phyloP scores from a whole-genome alignment of 2,797 vertebrate genomes.

The Nannoperca obscura region DNA sequence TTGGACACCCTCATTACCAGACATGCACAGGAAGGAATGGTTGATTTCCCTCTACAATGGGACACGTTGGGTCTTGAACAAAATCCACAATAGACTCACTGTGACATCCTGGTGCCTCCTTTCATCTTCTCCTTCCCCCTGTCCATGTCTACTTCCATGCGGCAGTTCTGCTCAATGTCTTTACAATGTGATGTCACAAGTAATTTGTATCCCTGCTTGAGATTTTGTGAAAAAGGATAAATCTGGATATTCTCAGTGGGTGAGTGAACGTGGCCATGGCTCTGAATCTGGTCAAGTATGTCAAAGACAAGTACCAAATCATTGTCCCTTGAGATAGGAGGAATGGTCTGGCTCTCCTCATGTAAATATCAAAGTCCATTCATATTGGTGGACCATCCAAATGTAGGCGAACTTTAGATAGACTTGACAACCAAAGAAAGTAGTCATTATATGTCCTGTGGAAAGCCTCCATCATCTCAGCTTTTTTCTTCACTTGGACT shows the following conservation, averaged over 20 bases:
- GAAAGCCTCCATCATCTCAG: slow-evolving; percentile 38
- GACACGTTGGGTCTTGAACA: slow-evolving; percentile 54
- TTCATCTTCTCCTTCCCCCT: slow-evolving; percentile 63
- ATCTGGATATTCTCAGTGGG: slow-evolving; percentile 76
- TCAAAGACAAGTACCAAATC: slow-evolving; percentile 70
- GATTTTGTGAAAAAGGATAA: slow-evolving; percentile 60
- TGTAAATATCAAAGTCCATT: slow-evolving; percentile 57
- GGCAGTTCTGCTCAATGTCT: slow-evolving; percentile 71
- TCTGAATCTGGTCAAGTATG: slow-evolving; percentile 67
- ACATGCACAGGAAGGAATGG: slow-evolving; percentile 65
- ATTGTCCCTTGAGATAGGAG: slow-evolving; percentile 59
- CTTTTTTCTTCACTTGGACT: slow-evolving; percentile 47
- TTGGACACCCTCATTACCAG: slow-evolving; percentile 72
- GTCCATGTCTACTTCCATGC: slow-evolving; percentile 48
- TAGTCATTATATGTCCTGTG: slow-evolving; percentile 40
- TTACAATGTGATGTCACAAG: slow-evolving; percentile 66
- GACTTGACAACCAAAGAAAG: slow-evolving; percentile 43
- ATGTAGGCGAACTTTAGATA: slow-evolving; percentile 30
- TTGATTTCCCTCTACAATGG: slow-evolving; percentile 66
- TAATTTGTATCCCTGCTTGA: slow-evolving; percentile 65
- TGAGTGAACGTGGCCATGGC: slow-evolving; percentile 51
- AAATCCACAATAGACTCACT: slow-evolving; percentile 65
- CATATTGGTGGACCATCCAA: slow-evolving; percentile 28
- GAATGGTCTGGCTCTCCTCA: slow-evolving; percentile 74
- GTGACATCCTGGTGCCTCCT: slow-evolving; percentile 68